Evolutionary conservation across 2,888 invertebrate species (phyloP), one percentile per base, ranked within the genome.

Genomic region (Odontocolon sp.): DNA sequence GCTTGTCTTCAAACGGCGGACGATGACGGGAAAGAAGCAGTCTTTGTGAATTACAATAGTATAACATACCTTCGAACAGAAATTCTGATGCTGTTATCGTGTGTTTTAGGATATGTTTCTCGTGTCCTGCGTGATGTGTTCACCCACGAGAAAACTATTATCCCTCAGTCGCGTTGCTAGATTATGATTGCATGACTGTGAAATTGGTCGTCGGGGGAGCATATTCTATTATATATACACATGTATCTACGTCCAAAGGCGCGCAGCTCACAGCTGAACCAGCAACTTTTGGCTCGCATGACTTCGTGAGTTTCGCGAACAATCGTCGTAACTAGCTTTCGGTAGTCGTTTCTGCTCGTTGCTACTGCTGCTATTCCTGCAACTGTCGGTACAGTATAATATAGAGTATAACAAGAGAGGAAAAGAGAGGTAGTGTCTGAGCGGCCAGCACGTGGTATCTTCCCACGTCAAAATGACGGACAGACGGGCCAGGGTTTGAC

Each of bases 391-490:
- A 21, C 42, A 16, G 38, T 11, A 31, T 56, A 64, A 47, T 63
- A 21, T 36, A 4, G 61, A 56, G 47, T 52, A 28, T 64, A 42
- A 21, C 47, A 36, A 40, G 64, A 67, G 54, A 67, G 50, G 54
- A 50, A 69, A 23, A 64, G 45, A 40, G 21, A 31, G 64, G 36
- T 40, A 67, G 38, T 42, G 38, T 28, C 26, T 52, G 23, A 67
- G 45, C 45, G 57, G 61, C 63, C 50, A 70, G 71, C 82, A 83
- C 81, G 87, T 86, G 87, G 89, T 89, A 85, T 88, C 90, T 90
- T 90, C 90, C 90, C 90, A 90, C 89, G 90, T 90, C 90, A 90
- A 84, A 85, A 86, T 90, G 90, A 90, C 88, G 87, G 90, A 90
- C 90, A 88, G 89, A 84, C 88, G 84, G 84, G 82, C 83, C 23